Evolutionary conservation across 1,140 invertebrate species (phyloP).

Genomic region (Battus philenor): DNA sequence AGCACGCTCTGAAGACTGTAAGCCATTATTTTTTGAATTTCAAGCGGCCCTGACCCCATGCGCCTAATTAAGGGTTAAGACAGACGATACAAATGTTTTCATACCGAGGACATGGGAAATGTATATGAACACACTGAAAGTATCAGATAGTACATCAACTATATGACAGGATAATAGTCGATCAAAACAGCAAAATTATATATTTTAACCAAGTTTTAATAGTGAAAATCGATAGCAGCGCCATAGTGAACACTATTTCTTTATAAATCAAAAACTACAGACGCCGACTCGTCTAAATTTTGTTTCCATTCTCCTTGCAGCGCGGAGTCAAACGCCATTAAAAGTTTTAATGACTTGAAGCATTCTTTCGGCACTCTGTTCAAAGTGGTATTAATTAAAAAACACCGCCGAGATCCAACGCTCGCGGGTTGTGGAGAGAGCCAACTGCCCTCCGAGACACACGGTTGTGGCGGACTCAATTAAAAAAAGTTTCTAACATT

Average conservation of each 20-base stretch:
- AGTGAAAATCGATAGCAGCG: background rate
- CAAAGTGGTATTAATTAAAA: constrained; percentile 73
- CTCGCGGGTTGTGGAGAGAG: constrained; percentile 37
- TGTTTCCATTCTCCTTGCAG: constrained; percentile 43
- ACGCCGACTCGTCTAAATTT: constrained; percentile 47
- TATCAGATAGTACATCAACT: too few relatives aligned
- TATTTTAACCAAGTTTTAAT: constrained; percentile 8
- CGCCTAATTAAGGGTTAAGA: too few relatives aligned
- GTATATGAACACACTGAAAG: too few relatives aligned
- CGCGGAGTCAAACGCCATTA: constrained; percentile 66
- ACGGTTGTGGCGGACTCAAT: constrained; percentile 13
- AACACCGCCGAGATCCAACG: constrained; percentile 58
- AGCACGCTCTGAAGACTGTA: too few relatives aligned
- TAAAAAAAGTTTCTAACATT: too few relatives aligned
- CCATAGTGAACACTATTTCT: constrained; percentile 2
- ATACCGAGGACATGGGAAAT: too few relatives aligned
- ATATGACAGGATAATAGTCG: too few relatives aligned
- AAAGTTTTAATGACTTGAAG: constrained; percentile 72
- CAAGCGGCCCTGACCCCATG: too few relatives aligned
- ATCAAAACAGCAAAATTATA: constrained; percentile 8
- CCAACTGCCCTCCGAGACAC: constrained; percentile 26
- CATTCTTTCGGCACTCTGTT: constrained; percentile 65
- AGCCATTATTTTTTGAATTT: too few relatives aligned
- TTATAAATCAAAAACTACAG: constrained; percentile 37
- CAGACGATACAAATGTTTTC: too few relatives aligned